A percentile compares a stretch with the other conserved stretches of the same genome.
These are phyloP conservation scores for Plotosus lineatus DNA, from an alignment of 2,113 vertebrate species.

Conservation along the genomic window DNA sequence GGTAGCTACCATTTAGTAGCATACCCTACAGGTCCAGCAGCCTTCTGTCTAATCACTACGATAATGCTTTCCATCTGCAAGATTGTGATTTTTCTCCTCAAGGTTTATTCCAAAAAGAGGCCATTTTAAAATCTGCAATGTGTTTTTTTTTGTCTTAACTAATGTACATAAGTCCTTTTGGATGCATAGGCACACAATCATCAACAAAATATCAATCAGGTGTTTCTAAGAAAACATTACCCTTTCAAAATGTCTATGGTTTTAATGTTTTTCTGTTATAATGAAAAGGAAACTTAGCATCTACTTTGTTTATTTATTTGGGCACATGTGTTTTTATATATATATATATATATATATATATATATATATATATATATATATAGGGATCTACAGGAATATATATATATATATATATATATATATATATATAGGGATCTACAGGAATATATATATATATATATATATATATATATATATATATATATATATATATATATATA, in stretches of 20 bases:
- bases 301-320: too few relatives aligned
- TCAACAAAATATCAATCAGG: neutral
- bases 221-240: neutral
- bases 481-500: too few relatives aligned
- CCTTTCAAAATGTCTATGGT: neutral
- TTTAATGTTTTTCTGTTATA: neutral
- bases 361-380: too few relatives aligned
- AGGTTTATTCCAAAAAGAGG: too few relatives aligned
- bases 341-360: too few relatives aligned
- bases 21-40: neutral
- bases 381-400: too few relatives aligned
- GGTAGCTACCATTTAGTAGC: constrained; percentile 31
- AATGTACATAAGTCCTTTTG: constrained; percentile 1
- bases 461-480: too few relatives aligned
- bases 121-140: neutral
- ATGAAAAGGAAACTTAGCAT: neutral
- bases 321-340: too few relatives aligned
- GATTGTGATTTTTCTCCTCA: neutral
- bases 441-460: too few relatives aligned
- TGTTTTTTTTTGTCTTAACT: neutral
- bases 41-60: constrained; percentile 2
- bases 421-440: too few relatives aligned
- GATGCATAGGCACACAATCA: neutral
- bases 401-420: too few relatives aligned
- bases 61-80: constrained; percentile 8